Conservation (phyloP, 2,113 vertebrate species). For the Tenebrosternarchus preto region DNA sequence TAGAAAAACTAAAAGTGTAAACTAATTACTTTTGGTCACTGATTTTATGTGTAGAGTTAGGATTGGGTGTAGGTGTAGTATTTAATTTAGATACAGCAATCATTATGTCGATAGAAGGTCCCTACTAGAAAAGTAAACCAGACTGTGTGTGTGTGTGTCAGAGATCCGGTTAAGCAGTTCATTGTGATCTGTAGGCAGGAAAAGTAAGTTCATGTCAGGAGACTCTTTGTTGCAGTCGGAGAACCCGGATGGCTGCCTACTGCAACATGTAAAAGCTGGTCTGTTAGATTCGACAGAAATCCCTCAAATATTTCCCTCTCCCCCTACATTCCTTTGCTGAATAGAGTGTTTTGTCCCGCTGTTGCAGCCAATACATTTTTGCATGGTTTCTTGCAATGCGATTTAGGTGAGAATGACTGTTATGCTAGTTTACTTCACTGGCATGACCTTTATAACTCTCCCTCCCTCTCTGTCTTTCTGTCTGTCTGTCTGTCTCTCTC, state of each 20-base stretch:
- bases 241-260: background rate
- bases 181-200: background rate
- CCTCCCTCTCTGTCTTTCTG: background rate
- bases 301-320: background rate
- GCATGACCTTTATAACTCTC: conserved; percentile 12
- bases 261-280: background rate
- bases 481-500: background rate
- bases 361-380: background rate
- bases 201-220: background rate
- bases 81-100: no score
- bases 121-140: no score
- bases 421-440: conserved; percentile 6
- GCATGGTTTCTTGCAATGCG: background rate
- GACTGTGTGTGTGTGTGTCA: no score
- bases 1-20: no score
- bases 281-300: background rate
- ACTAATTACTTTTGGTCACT: no score
- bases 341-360: background rate
- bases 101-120: no score
- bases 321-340: background rate
- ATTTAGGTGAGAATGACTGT: background rate
- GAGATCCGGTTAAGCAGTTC: no score
- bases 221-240: background rate
- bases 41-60: no score
- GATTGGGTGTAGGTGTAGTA: no score